Evolutionary conservation across 2,113 vertebrate species (phyloP).

Genomic region (Grantiella picta): DNA sequence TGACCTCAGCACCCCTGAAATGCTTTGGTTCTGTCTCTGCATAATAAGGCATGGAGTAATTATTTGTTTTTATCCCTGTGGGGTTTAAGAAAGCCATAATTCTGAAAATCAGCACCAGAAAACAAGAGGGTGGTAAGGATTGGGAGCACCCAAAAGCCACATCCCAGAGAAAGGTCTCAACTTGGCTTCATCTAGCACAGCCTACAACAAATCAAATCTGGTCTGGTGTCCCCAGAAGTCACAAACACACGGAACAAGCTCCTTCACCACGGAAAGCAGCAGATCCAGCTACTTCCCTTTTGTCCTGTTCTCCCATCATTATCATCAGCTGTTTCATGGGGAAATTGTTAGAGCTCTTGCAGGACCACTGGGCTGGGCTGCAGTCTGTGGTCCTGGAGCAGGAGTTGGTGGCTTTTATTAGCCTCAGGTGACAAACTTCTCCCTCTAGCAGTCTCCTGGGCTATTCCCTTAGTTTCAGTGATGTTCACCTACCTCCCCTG

Average conservation of each 20-base stretch:
- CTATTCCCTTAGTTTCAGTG: background rate
- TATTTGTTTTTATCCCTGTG: background rate
- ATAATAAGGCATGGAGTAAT: background rate
- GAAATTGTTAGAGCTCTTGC: fast-evolving
- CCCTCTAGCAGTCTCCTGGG: background rate
- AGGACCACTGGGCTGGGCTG: background rate
- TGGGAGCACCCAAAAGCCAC: background rate
- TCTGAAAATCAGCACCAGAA: background rate
- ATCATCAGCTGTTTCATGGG: background rate
- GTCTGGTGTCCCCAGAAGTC: background rate
- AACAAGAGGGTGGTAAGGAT: background rate
- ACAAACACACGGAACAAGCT: background rate
- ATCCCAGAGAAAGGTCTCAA: background rate
- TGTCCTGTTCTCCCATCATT: background rate
- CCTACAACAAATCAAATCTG: background rate
- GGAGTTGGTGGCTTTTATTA: background rate
- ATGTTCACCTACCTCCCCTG: background rate
- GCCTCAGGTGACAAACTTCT: background rate
- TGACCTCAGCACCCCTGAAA: background rate
- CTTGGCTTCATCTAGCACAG: background rate
- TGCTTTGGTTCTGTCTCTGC: background rate
- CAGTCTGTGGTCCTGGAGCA: background rate
- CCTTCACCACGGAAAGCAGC: background rate
- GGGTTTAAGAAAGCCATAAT: background rate
- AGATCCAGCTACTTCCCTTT: background rate